A percentile compares a stretch with the other conserved stretches of the same genome.
Conservation (phyloP, 2,797 vertebrate genomes). For the Pseudocheirus occidentalis region DNA sequence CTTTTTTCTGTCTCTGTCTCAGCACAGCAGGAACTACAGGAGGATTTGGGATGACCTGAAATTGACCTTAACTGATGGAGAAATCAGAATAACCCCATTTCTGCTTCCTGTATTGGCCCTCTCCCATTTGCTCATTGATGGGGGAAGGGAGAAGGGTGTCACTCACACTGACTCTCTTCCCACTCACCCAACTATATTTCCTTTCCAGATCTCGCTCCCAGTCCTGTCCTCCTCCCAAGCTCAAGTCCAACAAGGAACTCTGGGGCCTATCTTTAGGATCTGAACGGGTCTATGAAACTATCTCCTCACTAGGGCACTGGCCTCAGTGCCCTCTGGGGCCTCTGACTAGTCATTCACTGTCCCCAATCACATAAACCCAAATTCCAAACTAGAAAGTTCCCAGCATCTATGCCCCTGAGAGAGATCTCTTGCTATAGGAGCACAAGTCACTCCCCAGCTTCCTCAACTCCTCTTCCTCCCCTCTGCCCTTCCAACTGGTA, state of each 20-base stretch:
- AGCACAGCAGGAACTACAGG: neutral
- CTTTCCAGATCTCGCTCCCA: constrained; percentile 11
- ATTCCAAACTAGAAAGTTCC: neutral
- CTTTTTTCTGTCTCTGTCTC: neutral
- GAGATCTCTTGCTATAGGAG: neutral
- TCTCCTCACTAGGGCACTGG: neutral
- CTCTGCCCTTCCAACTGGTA: neutral
- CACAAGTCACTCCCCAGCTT: constrained; percentile 54
- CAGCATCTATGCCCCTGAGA: neutral
- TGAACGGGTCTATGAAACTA: neutral
- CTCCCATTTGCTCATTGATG: neutral
- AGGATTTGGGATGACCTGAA: neutral
- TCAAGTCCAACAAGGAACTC: neutral
- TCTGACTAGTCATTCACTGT: neutral
- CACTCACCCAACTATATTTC: neutral
- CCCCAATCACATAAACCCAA: neutral
- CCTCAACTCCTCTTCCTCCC: constrained; percentile 12
- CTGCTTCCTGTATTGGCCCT: neutral
- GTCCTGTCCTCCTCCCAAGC: neutral
- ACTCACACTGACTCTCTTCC: constrained; percentile 71
- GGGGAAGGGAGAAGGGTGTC: neutral
- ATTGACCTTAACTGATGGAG: neutral
- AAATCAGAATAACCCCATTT: neutral
- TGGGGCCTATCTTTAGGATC: neutral
- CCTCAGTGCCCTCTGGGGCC: neutral